These are phyloP conservation scores for Andrena marginata DNA, from an alignment of 2,888 invertebrate species.

Conservation along the genomic window DNA sequence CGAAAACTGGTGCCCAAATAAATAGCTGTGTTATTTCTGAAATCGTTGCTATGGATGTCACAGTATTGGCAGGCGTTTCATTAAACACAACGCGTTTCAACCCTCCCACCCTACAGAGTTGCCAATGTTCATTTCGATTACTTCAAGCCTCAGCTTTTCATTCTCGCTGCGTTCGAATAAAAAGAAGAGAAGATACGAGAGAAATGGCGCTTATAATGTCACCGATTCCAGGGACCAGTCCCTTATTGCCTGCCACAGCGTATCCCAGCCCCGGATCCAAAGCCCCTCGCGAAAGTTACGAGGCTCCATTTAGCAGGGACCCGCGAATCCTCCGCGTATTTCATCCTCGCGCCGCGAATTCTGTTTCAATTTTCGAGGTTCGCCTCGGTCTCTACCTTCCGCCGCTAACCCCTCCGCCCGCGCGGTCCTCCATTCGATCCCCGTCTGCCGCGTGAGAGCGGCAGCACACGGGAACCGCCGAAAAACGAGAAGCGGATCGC, in stretches of 20 bases:
- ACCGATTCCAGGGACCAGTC: constrained; percentile 35
- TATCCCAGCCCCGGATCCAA: constrained; percentile 31
- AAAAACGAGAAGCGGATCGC: constrained; percentile 34
- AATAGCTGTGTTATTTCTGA: too few relatives aligned
- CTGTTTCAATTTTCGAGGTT: constrained; percentile 70
- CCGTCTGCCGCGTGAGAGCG: background rate
- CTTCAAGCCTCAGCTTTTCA: background rate
- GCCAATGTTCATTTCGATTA: background rate
- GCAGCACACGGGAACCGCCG: background rate
- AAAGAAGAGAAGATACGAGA: too few relatives aligned
- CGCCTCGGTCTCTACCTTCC: constrained; percentile 25
- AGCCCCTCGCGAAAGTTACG: constrained; percentile 64
- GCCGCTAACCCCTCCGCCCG: background rate
- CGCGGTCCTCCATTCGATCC: background rate
- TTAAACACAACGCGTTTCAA: too few relatives aligned
- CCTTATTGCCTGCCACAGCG: constrained; percentile 55
- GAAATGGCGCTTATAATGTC: constrained; percentile 8
- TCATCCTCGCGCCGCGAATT: constrained; percentile 65
- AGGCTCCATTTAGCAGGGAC: constrained; percentile 67
- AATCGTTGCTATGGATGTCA: too few relatives aligned
- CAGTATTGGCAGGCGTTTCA: too few relatives aligned
- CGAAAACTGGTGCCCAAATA: background rate
- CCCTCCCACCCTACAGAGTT: too few relatives aligned
- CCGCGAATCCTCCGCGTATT: constrained; percentile 58
- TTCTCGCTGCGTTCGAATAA: background rate